Evolutionary conservation across 1,140 invertebrate genomes (phyloP), one percentile per base, ranked within the genome.

Genomic region (Drosophila funebris): DNA sequence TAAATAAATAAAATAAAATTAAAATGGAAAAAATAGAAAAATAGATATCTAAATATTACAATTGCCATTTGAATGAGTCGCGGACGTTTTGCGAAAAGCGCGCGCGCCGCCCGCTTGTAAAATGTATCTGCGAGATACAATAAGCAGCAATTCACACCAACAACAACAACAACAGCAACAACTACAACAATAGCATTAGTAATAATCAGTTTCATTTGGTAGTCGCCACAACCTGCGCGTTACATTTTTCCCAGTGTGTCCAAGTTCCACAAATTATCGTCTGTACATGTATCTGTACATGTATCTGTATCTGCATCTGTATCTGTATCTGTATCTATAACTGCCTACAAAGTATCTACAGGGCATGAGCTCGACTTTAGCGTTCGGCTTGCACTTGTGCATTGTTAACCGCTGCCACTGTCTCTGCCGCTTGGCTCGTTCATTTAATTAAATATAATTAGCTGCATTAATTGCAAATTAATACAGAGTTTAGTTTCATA

Each of bases 391-490:
- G 24, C 48, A 54, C 29, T 54, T 64, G 54, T 85, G 77, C 81
- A 85, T 85, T 87, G 81, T 85, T 81, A 50, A 62, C 29, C 11
- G 43, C 20, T 39, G 37, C 36, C 5, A 16, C 13, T 36, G 57
- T 11, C n/a, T 27, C 50, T 54, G 37, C 44, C 52, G 66, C 76
- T 69, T 39, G 58, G 63, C 50, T 76, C 83, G 83, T 81, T 87
- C 83, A 78, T 87, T 88, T 87, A 88, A 87, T 87, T 87, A 87
- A 87, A 87, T 87, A 88, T 87, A 87, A 87, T 87, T 87, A 87
- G 83, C 83, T 83, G 78, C 83, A 87, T 88, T 87, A 87, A 87
- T 87, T 88, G 83, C 78, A 87, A 88, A 87, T 87, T 87, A 87
- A 87, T 87, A 88, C 83, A 88, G 78, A 87, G 77, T 76, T 87